Base-by-base conservation (phyloP, 2,888 invertebrate species). In the Eretmocerus hayati region DNA sequence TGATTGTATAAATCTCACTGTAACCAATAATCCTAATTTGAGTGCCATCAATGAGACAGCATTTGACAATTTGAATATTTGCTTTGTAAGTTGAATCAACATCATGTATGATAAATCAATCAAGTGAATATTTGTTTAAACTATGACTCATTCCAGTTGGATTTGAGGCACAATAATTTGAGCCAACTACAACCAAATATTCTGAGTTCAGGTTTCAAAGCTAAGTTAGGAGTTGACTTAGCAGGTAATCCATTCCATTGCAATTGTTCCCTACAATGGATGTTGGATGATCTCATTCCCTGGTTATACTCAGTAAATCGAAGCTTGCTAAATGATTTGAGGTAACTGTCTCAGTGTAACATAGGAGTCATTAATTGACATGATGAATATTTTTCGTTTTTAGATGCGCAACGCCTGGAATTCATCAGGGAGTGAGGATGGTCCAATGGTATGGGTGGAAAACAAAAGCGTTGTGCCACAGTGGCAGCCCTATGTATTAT, bases 231-330 rank as follows among this genome's bases (percentile, higher is more conserved):
- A 1, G 72, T 78, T 1, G 74, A 81, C 63, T 62, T 81, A 4
- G 80, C 81, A 71, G 72, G 71, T 54, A 83, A 83, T 66, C 82
- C 81, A 2, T 80, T 82, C 76, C 67, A 74, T 52, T 84, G 84
- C 59, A 65, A 73, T 52, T 84, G 84, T 58, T 71, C 75, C 31
- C 63, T 81, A 59, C 78, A 81, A 58, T 80, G 81, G 78, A 64
- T 83, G 56, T 64, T 81, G 18, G 75, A 77, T 38, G 73, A 74
- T 20, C 63, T 81, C 31, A 58, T 81, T 33, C 76, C 77, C 1
- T 64, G 66, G 45, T 68, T 78, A 58, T 79, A 78, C 57, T 59
- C 56, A n/a, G 64, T 58, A 4, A 69, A 76, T 42, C 71, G 74
- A 0, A 57, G 67, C 5, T 63, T 79, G 21, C 64, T 81, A 9